These are phyloP conservation scores for Cyprinus carpio DNA, from an alignment of 2,113 vertebrate species.

Conservation along the genomic window DNA sequence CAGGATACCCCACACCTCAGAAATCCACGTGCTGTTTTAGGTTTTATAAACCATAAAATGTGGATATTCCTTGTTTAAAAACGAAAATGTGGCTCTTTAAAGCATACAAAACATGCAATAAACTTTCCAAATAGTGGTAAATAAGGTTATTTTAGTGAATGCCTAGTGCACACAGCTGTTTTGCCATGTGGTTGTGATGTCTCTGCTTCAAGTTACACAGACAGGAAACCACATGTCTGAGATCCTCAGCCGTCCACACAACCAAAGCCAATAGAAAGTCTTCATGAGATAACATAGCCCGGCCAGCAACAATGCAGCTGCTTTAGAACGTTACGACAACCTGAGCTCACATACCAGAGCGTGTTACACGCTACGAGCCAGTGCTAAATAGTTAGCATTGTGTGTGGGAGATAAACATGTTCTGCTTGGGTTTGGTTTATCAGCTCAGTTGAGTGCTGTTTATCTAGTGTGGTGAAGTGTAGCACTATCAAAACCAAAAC, in stretches of 20 bases:
- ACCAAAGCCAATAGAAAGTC: slow-evolving; percentile 40
- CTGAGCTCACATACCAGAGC: slow-evolving; percentile 3
- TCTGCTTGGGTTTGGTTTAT: background rate
- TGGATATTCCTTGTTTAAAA: background rate
- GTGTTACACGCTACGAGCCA: background rate
- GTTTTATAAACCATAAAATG: background rate
- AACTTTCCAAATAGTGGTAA: slow-evolving; percentile 10
- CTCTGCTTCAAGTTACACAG: slow-evolving; percentile 88
- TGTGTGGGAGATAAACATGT: background rate
- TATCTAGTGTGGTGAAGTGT: background rate
- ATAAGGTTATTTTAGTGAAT: slow-evolving; percentile 40
- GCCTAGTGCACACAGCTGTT: slow-evolving; percentile 56
- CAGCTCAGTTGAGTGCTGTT: background rate
- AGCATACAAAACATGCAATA: background rate
- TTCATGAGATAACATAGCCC: slow-evolving; percentile 26
- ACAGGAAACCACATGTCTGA: slow-evolving; percentile 97
- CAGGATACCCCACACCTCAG: background rate
- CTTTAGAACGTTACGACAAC: slow-evolving; percentile 26
- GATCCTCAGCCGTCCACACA: slow-evolving; percentile 70
- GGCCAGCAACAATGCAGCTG: slow-evolving; percentile 22
- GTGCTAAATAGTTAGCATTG: slow-evolving; percentile 26
- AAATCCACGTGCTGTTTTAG: background rate
- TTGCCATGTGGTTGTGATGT: slow-evolving; percentile 79
- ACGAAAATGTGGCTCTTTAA: slow-evolving; percentile 9
- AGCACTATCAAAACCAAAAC: background rate